Percentiles rank a stretch among this genome's conserved stretches.
phyloP scores from a whole-genome alignment of 2,797 vertebrate genomes.

The Sus cebifrons region DNA sequence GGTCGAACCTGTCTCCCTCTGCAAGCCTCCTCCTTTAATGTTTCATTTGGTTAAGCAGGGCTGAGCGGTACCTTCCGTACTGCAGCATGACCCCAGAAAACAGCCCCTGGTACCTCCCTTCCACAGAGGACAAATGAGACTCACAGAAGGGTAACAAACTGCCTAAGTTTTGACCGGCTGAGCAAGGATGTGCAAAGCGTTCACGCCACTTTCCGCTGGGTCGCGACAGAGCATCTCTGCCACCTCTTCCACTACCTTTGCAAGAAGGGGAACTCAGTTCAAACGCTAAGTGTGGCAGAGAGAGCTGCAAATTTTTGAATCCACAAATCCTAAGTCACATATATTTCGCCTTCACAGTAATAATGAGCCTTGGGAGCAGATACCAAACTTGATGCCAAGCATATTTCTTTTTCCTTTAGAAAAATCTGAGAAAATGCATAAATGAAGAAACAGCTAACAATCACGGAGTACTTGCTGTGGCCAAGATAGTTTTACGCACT shows the following conservation, averaged over 20 bases:
- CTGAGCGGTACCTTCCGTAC: not conserved
- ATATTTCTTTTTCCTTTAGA: constrained; percentile 3
- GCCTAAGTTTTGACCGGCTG: not conserved
- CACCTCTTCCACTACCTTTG: not conserved
- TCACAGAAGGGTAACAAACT: not conserved
- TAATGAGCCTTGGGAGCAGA: not conserved
- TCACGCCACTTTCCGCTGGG: not conserved
- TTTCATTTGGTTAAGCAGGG: not conserved
- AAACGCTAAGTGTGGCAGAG: not conserved
- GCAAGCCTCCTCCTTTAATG: not conserved
- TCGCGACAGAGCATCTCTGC: not conserved
- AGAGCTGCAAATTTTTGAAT: constrained; percentile 12
- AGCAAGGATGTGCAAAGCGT: not conserved
- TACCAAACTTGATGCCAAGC: not conserved
- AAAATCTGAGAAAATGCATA: constrained; percentile 3
- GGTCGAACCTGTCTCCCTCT: not conserved
- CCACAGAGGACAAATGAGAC: not conserved
- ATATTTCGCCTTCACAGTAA: not conserved
- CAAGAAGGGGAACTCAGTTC: not conserved
- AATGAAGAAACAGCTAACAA: not conserved
- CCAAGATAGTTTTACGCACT: not conserved
- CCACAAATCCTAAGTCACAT: not conserved
- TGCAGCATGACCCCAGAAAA: not conserved
- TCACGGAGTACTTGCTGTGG: not conserved
- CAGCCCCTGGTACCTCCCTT: not conserved